Evolutionary conservation across 1,140 invertebrate species (phyloP).

Genomic region (Batillaria attramentaria): DNA sequence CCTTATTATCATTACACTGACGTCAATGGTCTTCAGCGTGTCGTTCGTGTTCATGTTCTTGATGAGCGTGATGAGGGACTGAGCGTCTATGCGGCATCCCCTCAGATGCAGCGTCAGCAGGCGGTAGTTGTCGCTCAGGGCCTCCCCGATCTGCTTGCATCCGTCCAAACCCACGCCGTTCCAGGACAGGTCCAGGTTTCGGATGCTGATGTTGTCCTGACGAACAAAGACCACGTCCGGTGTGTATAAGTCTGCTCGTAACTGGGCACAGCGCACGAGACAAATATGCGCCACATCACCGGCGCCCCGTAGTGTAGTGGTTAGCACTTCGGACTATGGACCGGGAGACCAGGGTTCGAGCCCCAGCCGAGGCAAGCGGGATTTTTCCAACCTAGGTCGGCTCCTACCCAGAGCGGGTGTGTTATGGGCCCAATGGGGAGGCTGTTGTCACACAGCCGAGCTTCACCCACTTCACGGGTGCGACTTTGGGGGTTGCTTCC

Average conservation of each 20-base stretch:
- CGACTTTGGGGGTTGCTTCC: too few relatives aligned
- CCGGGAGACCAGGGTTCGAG: too few relatives aligned
- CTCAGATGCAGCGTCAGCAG: slow-evolving; percentile 15
- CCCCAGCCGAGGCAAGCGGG: too few relatives aligned
- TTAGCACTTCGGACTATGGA: too few relatives aligned
- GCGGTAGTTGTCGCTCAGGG: background rate
- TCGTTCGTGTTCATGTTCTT: slow-evolving; percentile 14
- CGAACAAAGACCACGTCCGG: background rate
- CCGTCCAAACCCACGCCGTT: slow-evolving; percentile 42
- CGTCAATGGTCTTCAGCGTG: background rate
- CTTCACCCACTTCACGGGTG: too few relatives aligned
- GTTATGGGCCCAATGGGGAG: too few relatives aligned
- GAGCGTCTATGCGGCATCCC: slow-evolving; percentile 10
- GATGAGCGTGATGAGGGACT: background rate
- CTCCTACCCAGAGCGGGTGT: too few relatives aligned
- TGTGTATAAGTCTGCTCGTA: background rate
- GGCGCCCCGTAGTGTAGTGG: too few relatives aligned
- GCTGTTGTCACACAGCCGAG: too few relatives aligned
- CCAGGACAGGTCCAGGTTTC: slow-evolving; percentile 49
- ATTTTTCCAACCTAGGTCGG: too few relatives aligned
- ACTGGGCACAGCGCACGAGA: too few relatives aligned
- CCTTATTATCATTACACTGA: too few relatives aligned
- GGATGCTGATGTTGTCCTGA: slow-evolving; percentile 38
- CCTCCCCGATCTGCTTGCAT: slow-evolving; percentile 31
- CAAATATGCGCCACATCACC: background rate